Evolutionary conservation across 2,888 invertebrate genomes (phyloP).

Genomic region (Sphecodes monilicornis): DNA sequence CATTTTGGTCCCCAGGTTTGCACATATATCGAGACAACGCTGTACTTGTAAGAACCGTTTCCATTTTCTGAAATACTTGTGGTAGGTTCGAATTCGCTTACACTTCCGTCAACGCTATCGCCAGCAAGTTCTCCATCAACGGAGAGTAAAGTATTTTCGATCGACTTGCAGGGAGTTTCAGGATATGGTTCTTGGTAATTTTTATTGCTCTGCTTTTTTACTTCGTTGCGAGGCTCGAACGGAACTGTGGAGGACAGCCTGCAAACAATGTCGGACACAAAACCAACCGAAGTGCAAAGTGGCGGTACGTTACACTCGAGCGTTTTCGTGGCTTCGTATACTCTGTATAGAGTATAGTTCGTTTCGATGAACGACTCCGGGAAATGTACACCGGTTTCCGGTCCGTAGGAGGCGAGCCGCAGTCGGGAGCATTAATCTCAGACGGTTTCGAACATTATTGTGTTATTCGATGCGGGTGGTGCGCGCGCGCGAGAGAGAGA

Average conservation of each 20-base stretch:
- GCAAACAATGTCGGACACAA: conserved; percentile 30
- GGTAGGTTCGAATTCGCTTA: not conserved
- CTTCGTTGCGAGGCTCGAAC: not conserved
- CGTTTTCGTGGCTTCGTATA: conserved; percentile 14
- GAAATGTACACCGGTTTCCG: conserved; percentile 5
- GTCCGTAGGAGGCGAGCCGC: conserved; percentile 8
- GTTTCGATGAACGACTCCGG: conserved; percentile 26
- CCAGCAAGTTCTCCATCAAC: conserved; percentile 1
- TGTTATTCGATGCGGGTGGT: conserved; percentile 14
- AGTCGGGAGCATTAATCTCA: conserved; percentile 35
- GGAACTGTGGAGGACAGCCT: not conserved
- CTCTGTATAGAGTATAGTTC: not conserved
- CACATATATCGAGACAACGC: too few relatives aligned
- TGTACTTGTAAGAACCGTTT: not conserved
- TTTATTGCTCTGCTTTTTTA: not conserved
- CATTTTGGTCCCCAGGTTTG: too few relatives aligned
- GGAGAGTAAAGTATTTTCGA: conserved; percentile 10
- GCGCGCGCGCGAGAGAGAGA: not conserved
- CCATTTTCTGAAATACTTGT: not conserved
- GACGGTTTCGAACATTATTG: conserved; percentile 26
- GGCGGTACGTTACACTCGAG: conserved; percentile 29
- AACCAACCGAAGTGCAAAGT: conserved; percentile 39
- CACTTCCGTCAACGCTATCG: not conserved
- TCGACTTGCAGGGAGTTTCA: not conserved
- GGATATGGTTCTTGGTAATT: conserved; percentile 35